Evolutionary conservation across 1,140 invertebrate genomes (phyloP).

Genomic region (Ptiloglossa arizonensis): DNA sequence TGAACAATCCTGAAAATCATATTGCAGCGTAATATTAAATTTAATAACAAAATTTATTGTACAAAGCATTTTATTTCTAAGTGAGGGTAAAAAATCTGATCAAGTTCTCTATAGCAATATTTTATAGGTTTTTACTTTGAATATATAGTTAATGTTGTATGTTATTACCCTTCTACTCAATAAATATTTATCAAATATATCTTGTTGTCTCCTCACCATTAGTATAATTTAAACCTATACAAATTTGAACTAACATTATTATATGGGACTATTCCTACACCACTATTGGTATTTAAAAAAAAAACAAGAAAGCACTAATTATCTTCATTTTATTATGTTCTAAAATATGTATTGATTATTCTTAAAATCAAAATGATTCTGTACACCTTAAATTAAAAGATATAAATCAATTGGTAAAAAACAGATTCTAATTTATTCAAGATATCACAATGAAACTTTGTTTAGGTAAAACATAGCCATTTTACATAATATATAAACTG

Average conservation of each 20-base stretch:
- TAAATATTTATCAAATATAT: constrained; percentile 48
- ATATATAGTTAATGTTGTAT: constrained; percentile 53
- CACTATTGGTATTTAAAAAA: not conserved
- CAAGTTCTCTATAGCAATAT: constrained; percentile 54
- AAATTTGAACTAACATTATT: not conserved
- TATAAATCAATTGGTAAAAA: constrained; percentile 61
- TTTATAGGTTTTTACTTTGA: constrained; percentile 48
- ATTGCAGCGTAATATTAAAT: constrained; percentile 54
- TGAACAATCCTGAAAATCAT: constrained; percentile 37
- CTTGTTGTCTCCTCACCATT: constrained; percentile 13
- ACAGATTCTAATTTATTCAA: constrained; percentile 73
- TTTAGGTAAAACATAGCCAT: constrained; percentile 77
- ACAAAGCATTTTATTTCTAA: constrained; percentile 66
- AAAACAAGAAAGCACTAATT: not conserved
- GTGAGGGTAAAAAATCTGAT: constrained; percentile 56
- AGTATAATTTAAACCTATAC: not conserved
- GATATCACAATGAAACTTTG: constrained; percentile 78
- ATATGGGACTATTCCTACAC: not conserved
- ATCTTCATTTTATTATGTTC: not conserved
- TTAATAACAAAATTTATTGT: constrained; percentile 60
- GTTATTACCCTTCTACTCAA: constrained; percentile 43
- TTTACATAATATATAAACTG: constrained; percentile 73
- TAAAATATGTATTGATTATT: not conserved
- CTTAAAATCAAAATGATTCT: not conserved
- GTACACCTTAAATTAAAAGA: constrained; percentile 24